Base-by-base conservation (phyloP, 2,113 vertebrate species). In the Tamias sibiricus region DNA sequence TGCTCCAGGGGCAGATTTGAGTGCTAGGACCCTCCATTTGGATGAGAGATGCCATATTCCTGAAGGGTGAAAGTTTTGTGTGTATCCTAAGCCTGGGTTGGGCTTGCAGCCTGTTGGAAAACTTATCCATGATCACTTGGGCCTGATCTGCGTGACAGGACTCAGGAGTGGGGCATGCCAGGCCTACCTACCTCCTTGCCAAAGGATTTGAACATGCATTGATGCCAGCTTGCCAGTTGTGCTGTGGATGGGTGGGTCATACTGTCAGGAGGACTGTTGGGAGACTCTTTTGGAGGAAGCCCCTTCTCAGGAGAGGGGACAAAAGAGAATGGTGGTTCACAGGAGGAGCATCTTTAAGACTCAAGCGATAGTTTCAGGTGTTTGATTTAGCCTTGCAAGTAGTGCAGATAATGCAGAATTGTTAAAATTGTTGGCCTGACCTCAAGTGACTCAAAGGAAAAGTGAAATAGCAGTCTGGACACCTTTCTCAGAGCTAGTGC, bases 161-260 rank as follows among this genome's bases (percentile, higher is more conserved):
- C 40, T 35, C 24, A 59, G 62, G 74, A 80, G 77, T 77, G 17
- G 71, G 92, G 12, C 40, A 7, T 52, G 87, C 82, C 72, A 57
- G 44, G 64, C 32, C 24, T 59, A n/a, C n/a, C n/a, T 49, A 1
- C 54, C 35, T 37, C 28, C 26, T 72, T 94, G 90, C 94, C 85
- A 59, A 30, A 97, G 91, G 92, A 68, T 57, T 66, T 85, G 72
- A 72, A 37, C 26, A 1, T 22, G 40, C 40, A 0, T 47, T 16
- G 44, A 20, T 89, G 94, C 71, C 83, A 95, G 71, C 30, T 69
- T 85, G 64, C 94, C 82, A 69, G 47, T 66, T 97, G 88, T 62
- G 42, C 30, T 32, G 44, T 79, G 69, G 37, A 9, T 12, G 44
- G 49, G 17, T 79, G 47, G 77, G 76, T 35, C 52, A 71, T 57